These are phyloP conservation scores for Ciconia stormi DNA, from an alignment of 2,113 vertebrate species.

Conservation along the genomic window DNA sequence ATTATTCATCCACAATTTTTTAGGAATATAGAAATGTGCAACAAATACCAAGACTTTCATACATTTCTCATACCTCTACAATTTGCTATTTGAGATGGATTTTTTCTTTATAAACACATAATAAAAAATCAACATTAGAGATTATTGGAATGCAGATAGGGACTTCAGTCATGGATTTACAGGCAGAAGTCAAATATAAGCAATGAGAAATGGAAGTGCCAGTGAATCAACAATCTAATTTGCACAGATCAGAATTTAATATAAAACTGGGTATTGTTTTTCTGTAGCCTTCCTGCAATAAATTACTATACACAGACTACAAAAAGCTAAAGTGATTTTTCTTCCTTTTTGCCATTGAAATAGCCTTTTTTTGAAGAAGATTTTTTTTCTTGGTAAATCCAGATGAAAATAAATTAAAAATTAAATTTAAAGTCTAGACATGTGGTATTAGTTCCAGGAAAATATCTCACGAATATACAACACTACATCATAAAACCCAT, in stretches of 20 bases:
- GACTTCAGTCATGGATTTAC: conserved; percentile 27
- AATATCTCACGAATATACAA: background rate
- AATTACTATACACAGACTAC: conserved; percentile 12
- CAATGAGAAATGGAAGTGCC: conserved; percentile 46
- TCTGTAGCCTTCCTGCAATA: conserved; percentile 1
- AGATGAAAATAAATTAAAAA: background rate
- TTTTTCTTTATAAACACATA: conserved; percentile 6
- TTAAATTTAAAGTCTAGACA: background rate
- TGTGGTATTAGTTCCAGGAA: background rate
- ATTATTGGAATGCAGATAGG: conserved; percentile 25
- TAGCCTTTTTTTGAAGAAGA: background rate
- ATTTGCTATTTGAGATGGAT: background rate
- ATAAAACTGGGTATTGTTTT: conserved; percentile 43
- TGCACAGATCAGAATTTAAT: conserved; percentile 54
- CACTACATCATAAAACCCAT: background rate
- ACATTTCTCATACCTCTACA: background rate
- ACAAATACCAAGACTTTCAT: background rate
- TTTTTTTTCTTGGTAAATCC: background rate
- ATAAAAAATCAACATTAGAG: background rate
- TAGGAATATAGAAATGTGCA: background rate
- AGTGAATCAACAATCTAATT: conserved; percentile 51
- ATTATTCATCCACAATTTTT: background rate
- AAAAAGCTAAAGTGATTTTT: background rate
- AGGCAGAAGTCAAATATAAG: conserved; percentile 32
- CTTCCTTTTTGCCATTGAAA: background rate